Evolutionary conservation across 1,140 invertebrate genomes (phyloP), one percentile per base, ranked within the genome.

Genomic region (Drosophila pseudoananassae): DNA sequence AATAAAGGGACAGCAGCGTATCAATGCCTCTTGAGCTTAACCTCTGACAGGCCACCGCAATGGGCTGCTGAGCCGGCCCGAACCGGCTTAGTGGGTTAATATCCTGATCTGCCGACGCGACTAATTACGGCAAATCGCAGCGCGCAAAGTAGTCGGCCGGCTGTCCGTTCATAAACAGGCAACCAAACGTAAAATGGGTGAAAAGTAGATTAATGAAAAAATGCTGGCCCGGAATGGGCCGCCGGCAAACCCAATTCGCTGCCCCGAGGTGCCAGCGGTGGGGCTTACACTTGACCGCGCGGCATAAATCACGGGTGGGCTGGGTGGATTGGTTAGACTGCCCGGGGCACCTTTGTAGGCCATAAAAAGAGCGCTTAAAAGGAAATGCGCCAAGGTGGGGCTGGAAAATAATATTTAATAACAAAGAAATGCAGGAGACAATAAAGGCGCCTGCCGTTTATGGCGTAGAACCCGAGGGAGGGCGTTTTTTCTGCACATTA

Each of bases 61-160:
- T 85, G 69, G 77, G 77, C 64, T 46, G 20, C 40, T 47, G 38
- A 71, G 60, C 69, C 14, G 53, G 58, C 55, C 49, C 29, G 45
- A 55, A 69, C 68, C 56, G 27, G 50, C 50, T 54, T 49, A 52
- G 29, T 52, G 31, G 33, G 27, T 68, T 70, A 58, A 76, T 70
- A 66, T 76, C 54, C 73, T 57, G 78, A 58, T 61, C 52, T 77
- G 64, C 50, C 49, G 58, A 61, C 58, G 40, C 64, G 54, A 88
- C 78, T 89, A 83, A 88, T 88, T 88, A 88, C 79, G 76, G 71
- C 76, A 79, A 87, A 88, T 88, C 83, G 78, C 71, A 83, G 80
- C 81, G 74, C 72, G 78, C 75, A 77, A 78, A 75, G 75, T 64
- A 83, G 74, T 66, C 69, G 53, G 27, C 55, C 69, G 73, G 85